These are phyloP conservation scores for Lymantria monacha DNA, from an alignment of 2,888 invertebrate genomes.

Conservation along the genomic window DNA sequence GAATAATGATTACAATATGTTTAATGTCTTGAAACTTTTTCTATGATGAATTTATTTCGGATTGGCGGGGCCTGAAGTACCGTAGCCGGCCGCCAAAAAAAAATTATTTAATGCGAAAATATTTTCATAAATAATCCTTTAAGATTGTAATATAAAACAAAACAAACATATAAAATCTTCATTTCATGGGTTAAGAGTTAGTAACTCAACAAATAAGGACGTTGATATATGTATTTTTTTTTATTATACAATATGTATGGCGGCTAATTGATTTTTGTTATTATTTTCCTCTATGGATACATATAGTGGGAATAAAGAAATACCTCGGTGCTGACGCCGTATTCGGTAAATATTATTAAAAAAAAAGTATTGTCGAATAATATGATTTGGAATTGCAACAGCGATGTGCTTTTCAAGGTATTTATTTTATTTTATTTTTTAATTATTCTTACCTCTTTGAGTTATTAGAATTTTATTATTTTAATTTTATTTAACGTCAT, in stretches of 20 bases:
- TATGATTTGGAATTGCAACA: constrained; percentile 43
- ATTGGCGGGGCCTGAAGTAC: no score
- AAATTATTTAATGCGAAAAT: no score
- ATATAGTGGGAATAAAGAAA: constrained; percentile 17
- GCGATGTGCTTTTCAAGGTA: constrained; percentile 50
- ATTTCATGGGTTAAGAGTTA: no score
- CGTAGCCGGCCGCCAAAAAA: no score
- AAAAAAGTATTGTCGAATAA: constrained; percentile 10
- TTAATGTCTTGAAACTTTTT: no score
- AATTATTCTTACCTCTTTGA: neutral
- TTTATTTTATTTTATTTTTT: constrained; percentile 1
- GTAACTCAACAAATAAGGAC: constrained; percentile 39
- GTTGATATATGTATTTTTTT: constrained; percentile 31
- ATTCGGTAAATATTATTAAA: constrained; percentile 1
- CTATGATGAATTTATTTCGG: no score
- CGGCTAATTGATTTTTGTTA: constrained; percentile 40
- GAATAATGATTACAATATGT: no score
- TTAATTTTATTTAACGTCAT: no score
- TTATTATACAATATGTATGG: constrained; percentile 35
- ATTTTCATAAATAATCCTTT: no score
- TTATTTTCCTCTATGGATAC: constrained; percentile 43
- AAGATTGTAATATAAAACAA: no score
- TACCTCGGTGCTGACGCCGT: constrained; percentile 9
- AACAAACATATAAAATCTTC: no score
- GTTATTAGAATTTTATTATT: neutral